phyloP scores from a whole-genome alignment of 2,888 invertebrate species.

The Limnephilus rhombicus region DNA sequence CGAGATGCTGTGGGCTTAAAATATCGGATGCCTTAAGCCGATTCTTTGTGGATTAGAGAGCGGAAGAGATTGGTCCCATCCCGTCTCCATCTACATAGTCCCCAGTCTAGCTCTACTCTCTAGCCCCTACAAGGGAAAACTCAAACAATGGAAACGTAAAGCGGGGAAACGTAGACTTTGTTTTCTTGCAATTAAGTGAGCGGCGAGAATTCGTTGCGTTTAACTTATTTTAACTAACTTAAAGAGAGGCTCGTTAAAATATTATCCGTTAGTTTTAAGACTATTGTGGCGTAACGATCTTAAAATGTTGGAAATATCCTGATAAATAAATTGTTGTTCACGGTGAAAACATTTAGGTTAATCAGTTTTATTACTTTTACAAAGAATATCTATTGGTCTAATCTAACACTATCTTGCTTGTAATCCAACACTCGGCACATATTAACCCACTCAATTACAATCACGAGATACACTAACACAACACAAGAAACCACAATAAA shows the following conservation, averaged over 20 bases:
- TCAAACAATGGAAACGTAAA: slow-evolving; percentile 37
- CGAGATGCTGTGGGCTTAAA: slow-evolving; percentile 51
- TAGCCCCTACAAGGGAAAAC: slow-evolving; percentile 12
- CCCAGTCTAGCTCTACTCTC: not conserved
- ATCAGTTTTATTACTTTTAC: not conserved
- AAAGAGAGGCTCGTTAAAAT: not conserved
- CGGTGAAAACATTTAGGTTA: not conserved
- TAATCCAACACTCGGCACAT: too few relatives aligned
- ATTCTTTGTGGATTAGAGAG: slow-evolving; percentile 47
- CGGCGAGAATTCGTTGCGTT: slow-evolving; percentile 15
- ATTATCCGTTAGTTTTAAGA: not conserved
- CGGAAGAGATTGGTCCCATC: slow-evolving; percentile 39
- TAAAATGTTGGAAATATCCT: not conserved
- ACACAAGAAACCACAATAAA: too few relatives aligned
- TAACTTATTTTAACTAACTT: not conserved
- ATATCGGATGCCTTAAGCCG: slow-evolving; percentile 54
- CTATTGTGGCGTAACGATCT: not conserved
- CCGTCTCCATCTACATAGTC: not conserved
- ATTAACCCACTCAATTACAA: too few relatives aligned
- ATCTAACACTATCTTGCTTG: too few relatives aligned
- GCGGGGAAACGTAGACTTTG: slow-evolving; percentile 3
- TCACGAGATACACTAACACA: too few relatives aligned
- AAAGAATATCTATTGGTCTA: too few relatives aligned
- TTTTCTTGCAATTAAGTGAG: slow-evolving; percentile 33
- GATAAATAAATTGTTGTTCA: not conserved